These are phyloP conservation scores for Tachycineta bicolor DNA, from an alignment of 2,113 vertebrate species.

Conservation along the genomic window DNA sequence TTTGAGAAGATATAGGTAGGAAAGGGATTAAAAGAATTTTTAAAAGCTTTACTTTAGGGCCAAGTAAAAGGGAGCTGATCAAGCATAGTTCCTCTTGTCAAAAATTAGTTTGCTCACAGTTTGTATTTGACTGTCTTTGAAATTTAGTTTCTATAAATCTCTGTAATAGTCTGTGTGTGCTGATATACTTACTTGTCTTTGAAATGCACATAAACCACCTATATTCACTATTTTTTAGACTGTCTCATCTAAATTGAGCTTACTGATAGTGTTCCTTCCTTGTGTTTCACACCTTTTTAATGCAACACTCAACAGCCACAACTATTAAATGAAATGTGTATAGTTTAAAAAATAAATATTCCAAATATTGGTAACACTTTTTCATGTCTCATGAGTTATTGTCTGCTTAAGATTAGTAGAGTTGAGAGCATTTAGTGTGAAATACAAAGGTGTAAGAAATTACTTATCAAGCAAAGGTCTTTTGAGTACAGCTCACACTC, in stretches of 20 bases:
- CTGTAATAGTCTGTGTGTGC: background rate
- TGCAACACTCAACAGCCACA: background rate
- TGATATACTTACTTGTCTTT: background rate
- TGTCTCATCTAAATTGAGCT: background rate
- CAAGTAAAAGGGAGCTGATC: background rate
- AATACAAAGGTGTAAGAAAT: background rate
- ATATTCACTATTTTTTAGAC: background rate
- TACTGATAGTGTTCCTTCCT: background rate
- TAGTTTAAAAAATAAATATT: background rate
- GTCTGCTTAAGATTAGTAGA: background rate
- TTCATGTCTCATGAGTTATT: background rate
- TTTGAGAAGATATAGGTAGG: background rate
- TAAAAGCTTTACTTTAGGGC: background rate
- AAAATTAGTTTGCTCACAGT: background rate
- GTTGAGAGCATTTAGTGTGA: background rate
- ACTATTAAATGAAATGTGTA: background rate
- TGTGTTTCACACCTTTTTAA: background rate
- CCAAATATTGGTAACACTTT: background rate
- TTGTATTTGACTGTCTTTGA: slow-evolving; percentile 4
- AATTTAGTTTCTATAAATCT: background rate
- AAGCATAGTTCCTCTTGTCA: background rate
- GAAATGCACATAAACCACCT: background rate
- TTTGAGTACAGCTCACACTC: background rate
- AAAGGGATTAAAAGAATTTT: background rate
- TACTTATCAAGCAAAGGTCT: background rate